Evolutionary conservation across 1,140 invertebrate species (phyloP), one percentile per base, ranked within the genome.

Genomic region (Brachionus rotundiformis): DNA sequence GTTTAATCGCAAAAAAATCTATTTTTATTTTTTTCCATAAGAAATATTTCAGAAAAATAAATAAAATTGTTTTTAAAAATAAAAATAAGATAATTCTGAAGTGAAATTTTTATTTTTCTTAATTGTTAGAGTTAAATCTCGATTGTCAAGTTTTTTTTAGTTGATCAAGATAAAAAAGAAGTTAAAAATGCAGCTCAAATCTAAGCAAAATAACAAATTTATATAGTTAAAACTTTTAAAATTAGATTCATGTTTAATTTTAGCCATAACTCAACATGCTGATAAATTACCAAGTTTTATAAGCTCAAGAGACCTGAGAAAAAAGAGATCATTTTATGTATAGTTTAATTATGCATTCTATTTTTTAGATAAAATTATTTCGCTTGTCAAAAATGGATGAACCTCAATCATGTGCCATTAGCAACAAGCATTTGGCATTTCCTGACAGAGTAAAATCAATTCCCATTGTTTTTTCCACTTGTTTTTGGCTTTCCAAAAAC

Each of bases 361-460:
- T 29, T 29, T 63, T 29, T 33, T 63, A 63, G 61, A 63, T 63
- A 63, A 63, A 63, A 63, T 63, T 29, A 63, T 63, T 29, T 63
- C 61, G 29, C 61, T 63, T 63, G 61, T 29, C 61, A 63, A 36
- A 71, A 71, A 71, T 71, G 65, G 19, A 33, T 36, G 31, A 7
- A 16, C 29, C 65, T 36, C 29, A 71, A 36, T 23, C 29, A 71
- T 71, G 29, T 71, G 65, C 11, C 29, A 71, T 16, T 16, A 71
- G 19, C 29, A 71, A 73, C 68, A 73, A 73, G 41, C 68, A 73
- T 23, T 23, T 44, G 19, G 68, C 13, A 25, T 73, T 73, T 73
- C 68, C 68, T 25, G 41, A 73, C 25, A 73, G 27, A 73, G 13
- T 73, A 7, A 73, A 73, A 73, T 73, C 68, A 73, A 41, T 73